Evolutionary conservation across 2,113 vertebrate genomes (phyloP).

Genomic region (Gallinago undulata): DNA sequence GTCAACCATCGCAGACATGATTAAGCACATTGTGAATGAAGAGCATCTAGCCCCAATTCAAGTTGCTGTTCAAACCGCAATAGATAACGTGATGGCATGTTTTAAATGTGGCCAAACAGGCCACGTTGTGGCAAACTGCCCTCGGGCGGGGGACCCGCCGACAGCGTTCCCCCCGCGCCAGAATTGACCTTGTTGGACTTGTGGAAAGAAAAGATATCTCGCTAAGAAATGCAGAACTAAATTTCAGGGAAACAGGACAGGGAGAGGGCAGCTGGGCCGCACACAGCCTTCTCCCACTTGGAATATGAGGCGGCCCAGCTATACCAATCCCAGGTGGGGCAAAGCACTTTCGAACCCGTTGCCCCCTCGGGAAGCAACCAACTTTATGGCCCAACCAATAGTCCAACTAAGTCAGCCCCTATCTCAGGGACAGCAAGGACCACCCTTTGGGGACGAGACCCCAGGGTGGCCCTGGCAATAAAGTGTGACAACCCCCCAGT

Average conservation of each 20-base stretch:
- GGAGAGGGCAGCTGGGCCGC: background rate
- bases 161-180: background rate
- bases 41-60: background rate
- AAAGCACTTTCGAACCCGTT: accelerated
- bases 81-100: background rate
- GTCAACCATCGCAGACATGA: background rate
- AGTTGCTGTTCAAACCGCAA: background rate
- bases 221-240: background rate
- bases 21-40: background rate
- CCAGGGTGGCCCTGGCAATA: background rate
- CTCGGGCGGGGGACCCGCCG: no score
- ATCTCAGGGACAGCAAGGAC: no score
- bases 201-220: background rate
- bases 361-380: background rate
- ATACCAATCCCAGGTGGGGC: background rate
- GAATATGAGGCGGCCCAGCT: background rate
- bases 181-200: background rate
- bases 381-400: no score
- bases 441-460: background rate
- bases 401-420: background rate
- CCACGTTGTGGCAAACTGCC: background rate
- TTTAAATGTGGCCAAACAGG: background rate
- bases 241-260: background rate
- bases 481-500: background rate
- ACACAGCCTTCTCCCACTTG: background rate